A percentile compares a stretch with the other conserved stretches of the same genome.
Conservation (phyloP, 1,140 invertebrate species). For the Geopemphigus sp. region DNA sequence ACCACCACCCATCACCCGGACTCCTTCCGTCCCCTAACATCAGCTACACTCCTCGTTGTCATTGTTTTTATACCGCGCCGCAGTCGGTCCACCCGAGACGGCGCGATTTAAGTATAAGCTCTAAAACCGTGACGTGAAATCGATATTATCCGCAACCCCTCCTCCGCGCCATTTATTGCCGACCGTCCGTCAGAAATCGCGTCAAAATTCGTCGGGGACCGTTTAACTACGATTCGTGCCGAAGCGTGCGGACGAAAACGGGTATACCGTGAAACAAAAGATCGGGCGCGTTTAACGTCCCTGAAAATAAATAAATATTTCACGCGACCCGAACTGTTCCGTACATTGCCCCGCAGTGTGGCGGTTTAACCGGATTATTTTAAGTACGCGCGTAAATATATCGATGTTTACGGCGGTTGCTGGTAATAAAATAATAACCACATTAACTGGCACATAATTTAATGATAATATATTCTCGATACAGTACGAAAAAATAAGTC, state of each 20-base stretch:
- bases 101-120: constrained; percentile 34
- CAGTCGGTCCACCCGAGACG: neutral
- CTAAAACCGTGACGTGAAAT: constrained; percentile 30
- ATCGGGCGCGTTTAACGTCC: neutral
- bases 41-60: neutral
- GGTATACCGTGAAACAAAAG: constrained; percentile 3
- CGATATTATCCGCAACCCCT: neutral
- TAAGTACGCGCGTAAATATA: neutral
- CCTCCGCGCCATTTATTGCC: neutral
- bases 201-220: constrained; percentile 13
- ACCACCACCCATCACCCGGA: neutral
- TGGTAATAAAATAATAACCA: neutral
- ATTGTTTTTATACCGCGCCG: constrained; percentile 7
- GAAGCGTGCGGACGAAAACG: neutral
- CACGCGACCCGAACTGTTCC: neutral
- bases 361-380: neutral
- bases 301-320: neutral
- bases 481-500: neutral
- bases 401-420: neutral
- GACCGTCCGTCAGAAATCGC: constrained; percentile 1
- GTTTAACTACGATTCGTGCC: constrained; percentile 19
- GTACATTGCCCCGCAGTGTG: neutral
- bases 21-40: neutral
- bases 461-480: constrained; percentile 9
- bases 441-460: neutral